Evolutionary conservation across 2,888 invertebrate species (phyloP).

Genomic region (Criorhina ranunculi): DNA sequence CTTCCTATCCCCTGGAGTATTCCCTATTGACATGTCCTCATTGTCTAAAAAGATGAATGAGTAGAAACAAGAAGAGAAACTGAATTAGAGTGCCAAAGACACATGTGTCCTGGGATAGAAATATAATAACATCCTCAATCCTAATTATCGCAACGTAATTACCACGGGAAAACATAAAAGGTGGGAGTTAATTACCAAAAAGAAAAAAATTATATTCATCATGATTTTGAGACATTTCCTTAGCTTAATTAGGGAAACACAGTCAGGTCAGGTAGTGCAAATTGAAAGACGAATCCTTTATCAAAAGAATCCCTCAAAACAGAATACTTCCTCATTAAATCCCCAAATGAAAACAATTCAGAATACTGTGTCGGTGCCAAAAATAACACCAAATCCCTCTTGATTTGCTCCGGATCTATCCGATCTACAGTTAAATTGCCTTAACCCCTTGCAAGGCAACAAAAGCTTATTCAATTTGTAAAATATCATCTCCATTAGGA

Average conservation of each 20-base stretch:
- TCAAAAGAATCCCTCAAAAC: too few species aligned
- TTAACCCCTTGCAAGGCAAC: neutral
- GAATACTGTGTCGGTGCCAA: neutral
- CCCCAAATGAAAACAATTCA: neutral
- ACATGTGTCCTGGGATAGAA: constrained; percentile 8
- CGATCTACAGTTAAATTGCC: neutral
- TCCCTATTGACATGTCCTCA: constrained; percentile 20
- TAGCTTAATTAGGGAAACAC: constrained; percentile 5
- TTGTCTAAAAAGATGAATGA: constrained; percentile 13
- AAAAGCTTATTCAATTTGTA: constrained; percentile 5
- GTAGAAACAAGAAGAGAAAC: too few species aligned
- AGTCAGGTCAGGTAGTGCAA: too few species aligned
- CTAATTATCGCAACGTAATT: constrained; percentile 21
- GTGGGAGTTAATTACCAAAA: constrained; percentile 28
- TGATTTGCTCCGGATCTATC: constrained; percentile 6
- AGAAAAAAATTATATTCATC: constrained; percentile 12
- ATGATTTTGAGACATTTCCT: neutral
- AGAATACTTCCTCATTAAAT: neutral
- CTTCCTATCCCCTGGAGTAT: neutral
- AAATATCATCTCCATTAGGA: neutral
- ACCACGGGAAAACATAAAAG: neutral
- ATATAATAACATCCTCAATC: constrained; percentile 11
- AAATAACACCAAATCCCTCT: neutral
- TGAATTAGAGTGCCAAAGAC: neutral
- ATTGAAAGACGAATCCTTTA: too few species aligned